Evolutionary conservation across 1,140 invertebrate genomes (phyloP).

Genomic region (Sesamia nonagrioides): DNA sequence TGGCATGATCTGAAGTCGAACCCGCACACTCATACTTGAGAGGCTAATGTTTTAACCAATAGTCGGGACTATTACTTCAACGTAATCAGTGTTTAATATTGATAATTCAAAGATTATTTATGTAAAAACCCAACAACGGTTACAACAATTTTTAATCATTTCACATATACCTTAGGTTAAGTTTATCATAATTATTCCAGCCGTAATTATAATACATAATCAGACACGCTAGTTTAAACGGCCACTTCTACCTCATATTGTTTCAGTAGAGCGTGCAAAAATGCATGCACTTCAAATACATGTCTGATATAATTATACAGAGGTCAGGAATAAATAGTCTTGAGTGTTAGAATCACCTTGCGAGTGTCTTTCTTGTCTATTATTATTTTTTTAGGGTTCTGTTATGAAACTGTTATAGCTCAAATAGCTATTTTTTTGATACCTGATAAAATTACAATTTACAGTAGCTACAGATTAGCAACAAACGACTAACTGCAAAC

Average conservation of each 20-base stretch:
- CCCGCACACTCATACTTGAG: too few relatives aligned
- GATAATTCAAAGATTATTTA: background rate
- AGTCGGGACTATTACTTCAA: too few relatives aligned
- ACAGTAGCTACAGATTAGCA: too few relatives aligned
- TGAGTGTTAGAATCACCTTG: constrained; percentile 31
- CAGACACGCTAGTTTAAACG: constrained; percentile 9
- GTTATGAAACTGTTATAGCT: background rate
- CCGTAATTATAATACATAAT: constrained; percentile 31
- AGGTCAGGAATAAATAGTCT: constrained; percentile 35
- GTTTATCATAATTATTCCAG: constrained; percentile 9
- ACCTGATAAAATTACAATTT: too few relatives aligned
- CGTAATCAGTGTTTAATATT: too few relatives aligned
- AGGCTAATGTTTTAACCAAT: too few relatives aligned
- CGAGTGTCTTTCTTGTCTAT: constrained; percentile 7
- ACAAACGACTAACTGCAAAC: too few relatives aligned
- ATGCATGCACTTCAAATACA: constrained; percentile 12
- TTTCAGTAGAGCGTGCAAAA: constrained; percentile 35
- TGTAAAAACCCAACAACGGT: background rate
- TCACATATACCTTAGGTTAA: constrained; percentile 26
- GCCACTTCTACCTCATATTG: background rate
- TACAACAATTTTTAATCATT: background rate
- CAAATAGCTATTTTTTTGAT: too few relatives aligned
- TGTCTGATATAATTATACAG: constrained; percentile 21
- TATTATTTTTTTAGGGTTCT: constrained; percentile 1
- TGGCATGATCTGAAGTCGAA: too few relatives aligned